Percentiles rank a stretch among this genome's conserved stretches.
Conservation (phyloP, 1,140 invertebrate species). For the Medauroidea extradentata region DNA sequence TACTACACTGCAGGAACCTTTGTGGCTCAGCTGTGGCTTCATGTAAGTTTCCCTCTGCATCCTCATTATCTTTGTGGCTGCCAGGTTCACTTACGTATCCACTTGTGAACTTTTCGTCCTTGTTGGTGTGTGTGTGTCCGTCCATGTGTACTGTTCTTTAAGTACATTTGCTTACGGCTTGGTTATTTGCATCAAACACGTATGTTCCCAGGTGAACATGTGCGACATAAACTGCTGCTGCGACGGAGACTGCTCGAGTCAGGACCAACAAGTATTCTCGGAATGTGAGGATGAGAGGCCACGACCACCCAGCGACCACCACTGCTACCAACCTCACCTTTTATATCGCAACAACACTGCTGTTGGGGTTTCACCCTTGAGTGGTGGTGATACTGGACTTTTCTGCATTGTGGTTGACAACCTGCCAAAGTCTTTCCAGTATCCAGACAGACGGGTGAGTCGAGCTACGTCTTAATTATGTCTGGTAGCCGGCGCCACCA, state of each 20-base stretch:
- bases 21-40: no score
- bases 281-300: slow-evolving; percentile 43
- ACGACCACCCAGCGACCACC: slow-evolving; percentile 33
- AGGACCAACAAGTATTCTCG: slow-evolving; percentile 53
- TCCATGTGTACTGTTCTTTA: no score
- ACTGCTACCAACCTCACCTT: slow-evolving; percentile 41
- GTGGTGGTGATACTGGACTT: slow-evolving; percentile 44
- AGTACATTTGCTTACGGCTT: no score
- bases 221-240: slow-evolving; percentile 77
- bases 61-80: no score
- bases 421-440: slow-evolving; percentile 38
- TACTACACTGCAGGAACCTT: no score
- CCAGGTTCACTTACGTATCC: no score
- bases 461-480: neutral
- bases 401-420: slow-evolving; percentile 58
- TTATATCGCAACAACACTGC: slow-evolving; percentile 47
- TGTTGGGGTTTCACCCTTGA: slow-evolving; percentile 34
- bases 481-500: no score
- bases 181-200: no score
- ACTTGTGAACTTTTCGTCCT: no score
- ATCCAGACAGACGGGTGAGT: slow-evolving; percentile 5
- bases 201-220: slow-evolving; percentile 46
- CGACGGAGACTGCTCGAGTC: slow-evolving; percentile 58
- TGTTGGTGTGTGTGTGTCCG: no score
- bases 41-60: no score